A percentile compares a stretch with the other conserved stretches of the same genome.
Evolutionary conservation across 2,797 vertebrate genomes (phyloP).

Genomic region (Tangara arthus): DNA sequence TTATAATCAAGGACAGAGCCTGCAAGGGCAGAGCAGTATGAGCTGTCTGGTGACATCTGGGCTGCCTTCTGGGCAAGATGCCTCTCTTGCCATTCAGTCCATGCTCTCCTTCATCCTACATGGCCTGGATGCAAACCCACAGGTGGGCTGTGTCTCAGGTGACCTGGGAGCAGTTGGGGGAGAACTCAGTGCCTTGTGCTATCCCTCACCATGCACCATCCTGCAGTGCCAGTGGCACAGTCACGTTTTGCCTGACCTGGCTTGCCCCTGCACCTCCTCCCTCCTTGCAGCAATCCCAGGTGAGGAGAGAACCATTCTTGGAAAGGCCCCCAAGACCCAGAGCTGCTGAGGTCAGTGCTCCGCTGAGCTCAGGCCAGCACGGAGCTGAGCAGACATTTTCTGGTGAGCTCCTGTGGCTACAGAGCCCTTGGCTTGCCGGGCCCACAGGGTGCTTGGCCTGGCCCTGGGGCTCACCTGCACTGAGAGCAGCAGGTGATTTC

Average conservation of each 20-base stretch:
- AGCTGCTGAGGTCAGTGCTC: neutral
- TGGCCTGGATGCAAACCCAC: neutral
- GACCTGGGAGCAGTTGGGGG: neutral
- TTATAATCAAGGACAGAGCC: neutral
- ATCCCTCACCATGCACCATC: neutral
- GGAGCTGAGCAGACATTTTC: fast-evolving
- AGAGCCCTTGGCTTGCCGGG: fast-evolving
- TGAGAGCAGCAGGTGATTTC: neutral
- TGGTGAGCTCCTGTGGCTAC: neutral
- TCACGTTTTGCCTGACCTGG: neutral
- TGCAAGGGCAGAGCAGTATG: neutral
- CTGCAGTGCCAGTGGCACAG: neutral
- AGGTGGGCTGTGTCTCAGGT: neutral
- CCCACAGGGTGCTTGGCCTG: fast-evolving
- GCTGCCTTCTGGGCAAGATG: neutral
- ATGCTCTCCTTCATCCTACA: fast-evolving
- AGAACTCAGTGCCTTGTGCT: neutral
- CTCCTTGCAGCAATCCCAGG: neutral
- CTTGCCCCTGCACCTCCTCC: neutral
- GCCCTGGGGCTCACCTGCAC: fast-evolving
- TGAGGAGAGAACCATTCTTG: neutral
- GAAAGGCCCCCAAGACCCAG: neutral
- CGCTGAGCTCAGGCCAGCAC: fast-evolving
- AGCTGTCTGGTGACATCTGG: neutral
- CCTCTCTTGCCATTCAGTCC: neutral